phyloP scores from a whole-genome alignment of 2,113 vertebrate genomes.

The Zeus faber region DNA sequence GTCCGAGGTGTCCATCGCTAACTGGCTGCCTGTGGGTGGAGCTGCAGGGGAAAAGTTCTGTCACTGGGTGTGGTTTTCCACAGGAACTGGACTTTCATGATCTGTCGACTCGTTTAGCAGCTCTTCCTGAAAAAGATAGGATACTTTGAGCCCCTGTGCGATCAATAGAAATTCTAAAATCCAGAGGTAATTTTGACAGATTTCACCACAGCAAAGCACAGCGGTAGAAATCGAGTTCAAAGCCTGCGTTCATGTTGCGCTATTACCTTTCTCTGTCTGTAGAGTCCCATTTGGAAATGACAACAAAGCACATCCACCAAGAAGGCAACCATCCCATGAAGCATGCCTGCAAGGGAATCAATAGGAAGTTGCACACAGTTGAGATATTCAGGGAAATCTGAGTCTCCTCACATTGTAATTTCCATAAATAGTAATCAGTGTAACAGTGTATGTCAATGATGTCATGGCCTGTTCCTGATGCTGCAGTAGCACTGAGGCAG shows the following conservation, averaged over 20 bases:
- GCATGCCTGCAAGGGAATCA: constrained; percentile 80
- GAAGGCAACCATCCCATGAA: constrained; percentile 88
- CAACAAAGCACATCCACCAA: constrained; percentile 90
- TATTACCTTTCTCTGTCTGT: constrained; percentile 79
- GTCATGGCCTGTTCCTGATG: too few relatives aligned
- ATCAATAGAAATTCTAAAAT: background rate
- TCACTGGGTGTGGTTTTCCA: constrained; percentile 31
- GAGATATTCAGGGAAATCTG: too few relatives aligned
- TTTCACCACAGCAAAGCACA: too few relatives aligned
- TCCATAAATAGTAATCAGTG: too few relatives aligned
- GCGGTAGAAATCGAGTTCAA: too few relatives aligned
- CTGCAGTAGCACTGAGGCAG: too few relatives aligned
- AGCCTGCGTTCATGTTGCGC: too few relatives aligned
- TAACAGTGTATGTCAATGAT: too few relatives aligned
- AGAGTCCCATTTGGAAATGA: constrained; percentile 86
- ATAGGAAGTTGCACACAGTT: background rate
- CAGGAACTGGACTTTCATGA: constrained; percentile 19
- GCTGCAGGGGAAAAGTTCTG: background rate
- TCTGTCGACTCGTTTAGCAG: constrained; percentile 26
- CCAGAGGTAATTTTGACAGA: too few relatives aligned
- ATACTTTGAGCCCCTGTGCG: background rate
- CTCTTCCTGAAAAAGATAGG: constrained; percentile 30
- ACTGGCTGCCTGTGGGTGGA: background rate
- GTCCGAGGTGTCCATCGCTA: background rate
- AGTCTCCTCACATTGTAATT: too few relatives aligned